Percentiles rank a stretch among this genome's conserved stretches.
These are phyloP conservation scores for Drosophila ustulata DNA, from an alignment of 2,888 invertebrate genomes.

Conservation along the genomic window DNA sequence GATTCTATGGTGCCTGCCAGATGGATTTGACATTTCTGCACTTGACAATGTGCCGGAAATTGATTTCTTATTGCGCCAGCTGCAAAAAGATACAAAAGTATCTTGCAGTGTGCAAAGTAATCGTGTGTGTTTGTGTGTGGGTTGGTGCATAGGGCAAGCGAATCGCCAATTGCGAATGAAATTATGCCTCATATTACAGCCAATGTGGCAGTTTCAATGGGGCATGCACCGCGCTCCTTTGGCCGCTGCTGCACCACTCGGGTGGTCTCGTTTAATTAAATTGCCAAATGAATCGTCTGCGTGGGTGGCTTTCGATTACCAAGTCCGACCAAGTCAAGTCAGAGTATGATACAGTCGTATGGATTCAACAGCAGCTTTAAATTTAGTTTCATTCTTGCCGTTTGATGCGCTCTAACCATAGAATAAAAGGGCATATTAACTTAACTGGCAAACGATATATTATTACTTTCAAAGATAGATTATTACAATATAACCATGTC, in stretches of 20 bases:
- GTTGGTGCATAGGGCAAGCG: constrained; percentile 3
- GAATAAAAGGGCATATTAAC: not conserved
- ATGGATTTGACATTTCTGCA: constrained; percentile 43
- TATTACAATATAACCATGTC: too few relatives aligned
- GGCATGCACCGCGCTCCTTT: constrained; percentile 8
- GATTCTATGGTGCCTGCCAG: constrained; percentile 38
- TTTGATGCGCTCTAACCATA: not conserved
- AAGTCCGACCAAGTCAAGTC: not conserved
- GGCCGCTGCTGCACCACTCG: constrained; percentile 22
- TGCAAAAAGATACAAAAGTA: constrained; percentile 54
- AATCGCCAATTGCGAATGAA: constrained; percentile 22
- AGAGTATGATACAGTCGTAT: not conserved
- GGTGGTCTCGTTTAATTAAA: constrained; percentile 76
- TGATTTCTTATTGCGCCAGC: constrained; percentile 56
- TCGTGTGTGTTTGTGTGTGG: constrained; percentile 9
- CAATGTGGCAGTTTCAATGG: constrained; percentile 20
- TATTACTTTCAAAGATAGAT: too few relatives aligned
- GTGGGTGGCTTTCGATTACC: constrained; percentile 41
- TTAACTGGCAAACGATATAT: too few relatives aligned
- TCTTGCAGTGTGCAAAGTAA: constrained; percentile 30
- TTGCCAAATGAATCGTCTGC: constrained; percentile 56
- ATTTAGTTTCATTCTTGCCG: not conserved
- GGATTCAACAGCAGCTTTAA: constrained; percentile 6
- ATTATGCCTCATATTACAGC: constrained; percentile 39
- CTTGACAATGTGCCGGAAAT: constrained; percentile 71